These are phyloP conservation scores for Caenorhabditis virilis DNA, from an alignment of 2,888 invertebrate species.

Conservation along the genomic window DNA sequence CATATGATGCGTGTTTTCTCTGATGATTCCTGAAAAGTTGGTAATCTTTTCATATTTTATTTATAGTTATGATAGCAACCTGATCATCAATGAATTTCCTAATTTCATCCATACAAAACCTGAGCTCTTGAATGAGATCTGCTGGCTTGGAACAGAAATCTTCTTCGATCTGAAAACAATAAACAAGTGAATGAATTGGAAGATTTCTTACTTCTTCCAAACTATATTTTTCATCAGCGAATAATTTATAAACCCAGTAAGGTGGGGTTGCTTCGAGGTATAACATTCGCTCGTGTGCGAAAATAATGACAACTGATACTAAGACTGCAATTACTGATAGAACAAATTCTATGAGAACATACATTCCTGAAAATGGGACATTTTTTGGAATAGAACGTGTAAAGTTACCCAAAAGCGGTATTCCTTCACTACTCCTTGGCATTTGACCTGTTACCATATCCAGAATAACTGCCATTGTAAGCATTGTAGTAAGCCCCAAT, in stretches of 20 bases:
- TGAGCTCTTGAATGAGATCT: slow-evolving; percentile 48
- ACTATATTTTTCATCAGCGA: slow-evolving; percentile 18
- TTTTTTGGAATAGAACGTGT: neutral
- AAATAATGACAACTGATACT: slow-evolving; percentile 51
- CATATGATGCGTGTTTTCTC: slow-evolving; percentile 48
- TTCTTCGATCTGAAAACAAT: slow-evolving; percentile 42
- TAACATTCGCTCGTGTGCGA: slow-evolving; percentile 49
- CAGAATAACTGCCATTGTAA: slow-evolving; percentile 57
- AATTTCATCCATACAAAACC: slow-evolving; percentile 49
- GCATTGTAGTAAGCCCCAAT: slow-evolving; percentile 54
- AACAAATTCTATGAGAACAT: slow-evolving; percentile 50
- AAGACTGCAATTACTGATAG: slow-evolving; percentile 50
- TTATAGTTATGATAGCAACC: slow-evolving; percentile 12
- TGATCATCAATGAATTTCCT: slow-evolving; percentile 45
- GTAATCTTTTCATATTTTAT: no score
- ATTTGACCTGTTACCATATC: slow-evolving; percentile 57
- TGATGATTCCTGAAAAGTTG: slow-evolving; percentile 36
- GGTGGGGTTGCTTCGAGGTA: slow-evolving; percentile 46
- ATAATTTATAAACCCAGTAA: slow-evolving; percentile 39
- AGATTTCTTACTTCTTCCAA: slow-evolving; percentile 24
- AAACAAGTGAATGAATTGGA: neutral
- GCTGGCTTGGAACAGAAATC: slow-evolving; percentile 44
- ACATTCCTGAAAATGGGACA: slow-evolving; percentile 39
- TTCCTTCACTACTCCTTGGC: slow-evolving; percentile 54
- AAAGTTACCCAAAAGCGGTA: slow-evolving; percentile 44